Evolutionary conservation across 2,888 invertebrate species (phyloP), one percentile per base, ranked within the genome.

Genomic region (Ophioninae sp.): DNA sequence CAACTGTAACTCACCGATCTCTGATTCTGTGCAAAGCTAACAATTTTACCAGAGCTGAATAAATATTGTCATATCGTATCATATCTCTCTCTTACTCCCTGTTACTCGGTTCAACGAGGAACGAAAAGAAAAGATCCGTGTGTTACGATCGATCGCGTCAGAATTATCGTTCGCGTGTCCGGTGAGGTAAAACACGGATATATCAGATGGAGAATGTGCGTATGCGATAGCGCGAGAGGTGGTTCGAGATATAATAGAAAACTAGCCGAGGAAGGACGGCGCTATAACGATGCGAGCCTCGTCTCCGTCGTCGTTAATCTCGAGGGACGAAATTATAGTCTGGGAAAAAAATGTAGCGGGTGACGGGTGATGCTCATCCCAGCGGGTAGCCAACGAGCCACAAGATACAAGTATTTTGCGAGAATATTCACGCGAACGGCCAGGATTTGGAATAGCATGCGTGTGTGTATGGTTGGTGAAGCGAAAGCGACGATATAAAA

Each of bases 341-440:
- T 82, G 82, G 76, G 82, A 79, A 79, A 76, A 51, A 83, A 83
- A 82, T 82, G 82, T 73, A 44, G 68, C 79, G 71, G 75, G 75
- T 63, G 81, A 78, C 61, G 82, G 72, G 72, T 68, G 76, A 80
- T 67, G 68, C 76, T 64, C 73, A 51, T 68, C 84, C 63, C 84
- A 81, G 84, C 81, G 84, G 84, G 84, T 79, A 59, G 79, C 76
- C 83, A 63, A 68, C 79, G 61, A 37, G 65, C 58, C 61, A 74
- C 10, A 79, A 30, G 71, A 58, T 72, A 64, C 59, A 74, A 65
- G 51, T 67, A 59, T 82, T 79, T 77, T 64, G 83, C 84, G 82
- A 73, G 82, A 67, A 79, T 84, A 79, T 79, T 82, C 84, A 81
- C 83, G 68, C 86, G 51, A 81, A 85, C 61, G 77, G 73, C 77